These are phyloP conservation scores for Dinocampus coccinellae DNA, from an alignment of 2,888 invertebrate genomes.

Conservation along the genomic window DNA sequence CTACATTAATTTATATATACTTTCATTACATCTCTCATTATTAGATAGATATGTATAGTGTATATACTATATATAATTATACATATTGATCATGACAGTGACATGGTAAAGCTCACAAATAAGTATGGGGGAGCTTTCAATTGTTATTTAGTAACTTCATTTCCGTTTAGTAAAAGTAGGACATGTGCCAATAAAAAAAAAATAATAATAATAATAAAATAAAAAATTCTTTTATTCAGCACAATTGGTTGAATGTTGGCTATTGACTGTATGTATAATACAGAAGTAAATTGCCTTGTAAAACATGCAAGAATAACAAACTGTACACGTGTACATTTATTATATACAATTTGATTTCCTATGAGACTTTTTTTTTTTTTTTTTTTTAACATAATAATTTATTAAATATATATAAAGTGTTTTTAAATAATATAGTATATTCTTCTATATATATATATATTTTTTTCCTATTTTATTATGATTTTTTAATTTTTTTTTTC, in stretches of 20 bases:
- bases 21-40: not conserved
- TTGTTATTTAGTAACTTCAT: conserved; percentile 51
- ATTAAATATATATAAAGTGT: too few species aligned
- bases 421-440: not conserved
- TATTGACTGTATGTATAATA: conserved; percentile 27
- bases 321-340: not conserved
- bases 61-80: not conserved
- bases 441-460: not conserved
- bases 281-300: conserved; percentile 36
- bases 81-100: conserved; percentile 10
- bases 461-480: not conserved
- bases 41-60: not conserved
- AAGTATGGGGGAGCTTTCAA: conserved; percentile 14
- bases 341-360: not conserved
- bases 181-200: conserved; percentile 48
- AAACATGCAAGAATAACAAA: conserved; percentile 35
- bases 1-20: not conserved
- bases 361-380: not conserved
- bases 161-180: conserved; percentile 46
- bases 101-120: not conserved
- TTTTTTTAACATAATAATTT: too few species aligned
- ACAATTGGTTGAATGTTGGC: conserved; percentile 22
- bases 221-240: conserved; percentile 42
- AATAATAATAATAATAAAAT: too few species aligned
- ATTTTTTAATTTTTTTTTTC: not conserved